These are phyloP conservation scores for Acrossocheilus fasciatus DNA, from an alignment of 2,797 vertebrate genomes.

Conservation along the genomic window DNA sequence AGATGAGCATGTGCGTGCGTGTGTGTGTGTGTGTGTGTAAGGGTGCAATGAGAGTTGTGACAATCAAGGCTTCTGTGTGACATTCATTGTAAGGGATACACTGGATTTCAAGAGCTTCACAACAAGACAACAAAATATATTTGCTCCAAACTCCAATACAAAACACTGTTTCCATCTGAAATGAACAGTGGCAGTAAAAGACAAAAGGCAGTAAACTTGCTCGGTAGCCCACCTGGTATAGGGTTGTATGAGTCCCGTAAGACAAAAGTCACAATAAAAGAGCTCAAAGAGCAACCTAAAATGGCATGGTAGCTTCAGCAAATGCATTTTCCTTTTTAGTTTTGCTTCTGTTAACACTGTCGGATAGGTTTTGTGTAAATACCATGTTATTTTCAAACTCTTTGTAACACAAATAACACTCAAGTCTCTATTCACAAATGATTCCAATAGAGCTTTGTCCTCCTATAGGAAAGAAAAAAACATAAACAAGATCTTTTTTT, in stretches of 20 bases:
- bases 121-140: not conserved
- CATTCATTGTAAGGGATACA: not conserved
- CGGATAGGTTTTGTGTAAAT: not conserved
- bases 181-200: not conserved
- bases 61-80: constrained; percentile 38
- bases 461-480: not conserved
- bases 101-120: not conserved
- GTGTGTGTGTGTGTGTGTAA: not conserved
- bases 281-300: not conserved
- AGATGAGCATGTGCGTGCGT: constrained; percentile 6
- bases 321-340: not conserved
- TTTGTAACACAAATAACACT: not conserved
- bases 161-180: not conserved
- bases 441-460: not conserved
- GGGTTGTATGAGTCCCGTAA: not conserved
- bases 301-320: not conserved
- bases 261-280: not conserved
- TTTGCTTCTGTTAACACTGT: not conserved
- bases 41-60: constrained; percentile 7
- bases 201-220: not conserved
- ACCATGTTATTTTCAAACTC: not conserved
- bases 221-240: not conserved
- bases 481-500: not conserved
- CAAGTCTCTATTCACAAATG: not conserved
- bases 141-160: not conserved